These are phyloP conservation scores for Zelleria hepariella DNA, from an alignment of 2,888 invertebrate species.

Conservation along the genomic window DNA sequence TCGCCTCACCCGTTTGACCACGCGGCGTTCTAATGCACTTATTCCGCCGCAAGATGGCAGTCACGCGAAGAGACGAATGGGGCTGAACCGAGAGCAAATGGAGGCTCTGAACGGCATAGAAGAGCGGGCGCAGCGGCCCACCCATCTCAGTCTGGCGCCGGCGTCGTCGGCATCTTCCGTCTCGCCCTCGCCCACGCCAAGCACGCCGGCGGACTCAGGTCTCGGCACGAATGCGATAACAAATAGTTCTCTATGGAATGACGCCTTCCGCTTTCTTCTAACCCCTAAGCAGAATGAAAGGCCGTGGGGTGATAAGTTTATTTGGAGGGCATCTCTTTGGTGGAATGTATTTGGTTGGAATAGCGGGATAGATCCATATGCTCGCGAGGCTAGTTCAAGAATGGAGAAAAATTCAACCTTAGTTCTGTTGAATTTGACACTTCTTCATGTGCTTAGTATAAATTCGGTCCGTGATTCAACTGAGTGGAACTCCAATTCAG, in stretches of 20 bases:
- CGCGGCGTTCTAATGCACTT: slow-evolving; percentile 43
- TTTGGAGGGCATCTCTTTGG: neutral
- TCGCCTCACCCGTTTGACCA: neutral
- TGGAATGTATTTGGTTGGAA: neutral
- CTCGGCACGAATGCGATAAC: slow-evolving; percentile 25
- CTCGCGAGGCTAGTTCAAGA: too few relatives aligned
- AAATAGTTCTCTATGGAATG: slow-evolving; percentile 35
- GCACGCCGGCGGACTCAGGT: slow-evolving; percentile 71
- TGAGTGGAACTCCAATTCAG: too few relatives aligned
- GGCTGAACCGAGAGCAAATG: slow-evolving; percentile 71
- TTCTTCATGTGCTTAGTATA: too few relatives aligned
- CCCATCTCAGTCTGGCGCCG: slow-evolving; percentile 60
- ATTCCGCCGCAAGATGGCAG: slow-evolving; percentile 69
- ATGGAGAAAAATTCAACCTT: too few relatives aligned
- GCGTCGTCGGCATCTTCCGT: slow-evolving; percentile 36
- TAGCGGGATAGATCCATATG: neutral
- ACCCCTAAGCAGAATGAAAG: neutral
- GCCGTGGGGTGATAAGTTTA: neutral
- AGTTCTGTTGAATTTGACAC: too few relatives aligned
- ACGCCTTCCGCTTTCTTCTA: slow-evolving; percentile 22
- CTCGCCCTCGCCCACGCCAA: slow-evolving; percentile 66
- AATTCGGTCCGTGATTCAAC: too few relatives aligned
- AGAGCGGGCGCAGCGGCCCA: slow-evolving; percentile 42
- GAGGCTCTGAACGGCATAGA: slow-evolving; percentile 61
- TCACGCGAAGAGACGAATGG: slow-evolving; percentile 72